phyloP scores from a whole-genome alignment of 2,113 vertebrate species.

The Alethe diademata region DNA sequence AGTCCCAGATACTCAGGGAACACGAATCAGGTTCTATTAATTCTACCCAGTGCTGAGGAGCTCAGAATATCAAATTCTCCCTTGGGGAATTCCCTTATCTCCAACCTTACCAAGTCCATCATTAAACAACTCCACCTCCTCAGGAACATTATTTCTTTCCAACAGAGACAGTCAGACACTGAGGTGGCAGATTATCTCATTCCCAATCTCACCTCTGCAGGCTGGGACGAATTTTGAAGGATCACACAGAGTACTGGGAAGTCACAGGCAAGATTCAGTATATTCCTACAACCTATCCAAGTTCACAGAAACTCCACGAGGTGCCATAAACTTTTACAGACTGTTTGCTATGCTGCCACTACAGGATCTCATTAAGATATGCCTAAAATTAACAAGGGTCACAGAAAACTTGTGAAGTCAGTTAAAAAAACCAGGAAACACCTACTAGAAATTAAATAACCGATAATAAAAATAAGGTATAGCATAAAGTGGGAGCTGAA shows the following conservation, averaged over 20 bases:
- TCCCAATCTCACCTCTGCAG: not conserved
- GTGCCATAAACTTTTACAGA: not conserved
- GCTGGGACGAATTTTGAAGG: not conserved
- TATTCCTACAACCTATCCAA: not conserved
- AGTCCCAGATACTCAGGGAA: not conserved
- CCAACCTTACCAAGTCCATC: not conserved
- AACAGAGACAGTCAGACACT: not conserved
- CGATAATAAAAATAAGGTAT: not conserved
- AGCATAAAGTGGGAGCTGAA: not conserved
- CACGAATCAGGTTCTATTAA: not conserved
- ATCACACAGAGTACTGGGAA: not conserved
- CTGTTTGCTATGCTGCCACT: not conserved
- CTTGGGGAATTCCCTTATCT: not conserved
- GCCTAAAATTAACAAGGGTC: not conserved
- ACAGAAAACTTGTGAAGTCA: not conserved
- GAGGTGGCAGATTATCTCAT: not conserved
- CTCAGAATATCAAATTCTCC: not conserved
- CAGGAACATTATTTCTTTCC: not conserved
- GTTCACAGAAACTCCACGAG: not conserved
- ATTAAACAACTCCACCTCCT: not conserved
- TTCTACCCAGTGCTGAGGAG: fast-evolving
- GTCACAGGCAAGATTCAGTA: not conserved
- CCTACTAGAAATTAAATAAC: not conserved
- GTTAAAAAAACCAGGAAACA: not conserved
- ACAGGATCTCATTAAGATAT: not conserved